Evolutionary conservation across 2,797 vertebrate species (phyloP).

Genomic region (Falco columbarius): DNA sequence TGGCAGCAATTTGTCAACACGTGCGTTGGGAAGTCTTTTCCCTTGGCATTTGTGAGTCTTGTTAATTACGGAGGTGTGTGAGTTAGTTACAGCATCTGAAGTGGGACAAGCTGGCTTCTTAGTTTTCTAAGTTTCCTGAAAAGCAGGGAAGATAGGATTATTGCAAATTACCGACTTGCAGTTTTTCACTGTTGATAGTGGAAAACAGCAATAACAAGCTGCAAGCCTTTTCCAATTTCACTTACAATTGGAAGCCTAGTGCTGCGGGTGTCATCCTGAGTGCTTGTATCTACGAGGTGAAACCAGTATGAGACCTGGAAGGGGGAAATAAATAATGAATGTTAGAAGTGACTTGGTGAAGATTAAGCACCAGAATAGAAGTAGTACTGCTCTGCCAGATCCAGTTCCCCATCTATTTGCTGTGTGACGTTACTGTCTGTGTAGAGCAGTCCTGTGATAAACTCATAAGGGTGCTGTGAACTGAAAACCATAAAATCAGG

Average conservation of each 20-base stretch:
- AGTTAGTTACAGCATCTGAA: neutral
- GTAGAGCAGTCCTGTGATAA: neutral
- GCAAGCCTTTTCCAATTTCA: neutral
- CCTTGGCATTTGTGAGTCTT: neutral
- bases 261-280: neutral
- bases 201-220: neutral
- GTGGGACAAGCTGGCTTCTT: neutral
- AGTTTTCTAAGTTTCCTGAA: neutral
- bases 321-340: neutral
- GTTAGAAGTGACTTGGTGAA: neutral
- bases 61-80: neutral
- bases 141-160: neutral
- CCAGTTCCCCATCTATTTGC: neutral
- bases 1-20: neutral
- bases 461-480: neutral
- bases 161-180: accelerated
- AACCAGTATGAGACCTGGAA: neutral
- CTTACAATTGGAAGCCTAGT: neutral
- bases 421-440: neutral
- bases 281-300: neutral
- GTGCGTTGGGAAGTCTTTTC: neutral
- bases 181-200: neutral
- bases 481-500: neutral
- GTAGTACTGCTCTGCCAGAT: neutral
- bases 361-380: neutral